These are phyloP conservation scores for Papilio glaucus DNA, from an alignment of 1,140 invertebrate genomes.

Conservation along the genomic window DNA sequence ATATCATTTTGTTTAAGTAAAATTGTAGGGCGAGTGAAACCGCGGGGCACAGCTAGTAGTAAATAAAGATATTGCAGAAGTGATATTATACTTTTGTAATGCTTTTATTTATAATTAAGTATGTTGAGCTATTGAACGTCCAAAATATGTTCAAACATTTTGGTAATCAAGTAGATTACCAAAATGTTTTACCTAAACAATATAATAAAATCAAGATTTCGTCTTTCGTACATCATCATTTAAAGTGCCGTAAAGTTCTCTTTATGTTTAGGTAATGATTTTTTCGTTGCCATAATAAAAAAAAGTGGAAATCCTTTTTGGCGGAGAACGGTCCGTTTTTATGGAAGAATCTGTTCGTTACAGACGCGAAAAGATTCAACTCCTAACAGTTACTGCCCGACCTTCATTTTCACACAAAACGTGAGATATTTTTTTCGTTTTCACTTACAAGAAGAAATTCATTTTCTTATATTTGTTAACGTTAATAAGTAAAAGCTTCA, in stretches of 20 bases:
- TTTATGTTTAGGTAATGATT: constrained; percentile 23
- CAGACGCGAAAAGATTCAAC: constrained; percentile 19
- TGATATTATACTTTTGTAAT: no score
- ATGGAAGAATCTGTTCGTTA: constrained; percentile 27
- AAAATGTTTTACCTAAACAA: constrained; percentile 2
- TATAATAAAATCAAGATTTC: neutral
- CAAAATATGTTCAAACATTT: neutral
- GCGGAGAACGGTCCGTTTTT: constrained; percentile 27
- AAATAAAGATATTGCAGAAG: no score
- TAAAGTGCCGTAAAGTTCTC: constrained; percentile 15
- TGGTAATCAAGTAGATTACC: neutral
- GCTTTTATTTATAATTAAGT: no score
- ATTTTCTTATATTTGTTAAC: neutral
- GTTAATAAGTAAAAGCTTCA: neutral
- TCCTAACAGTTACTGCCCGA: constrained; percentile 20
- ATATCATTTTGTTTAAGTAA: no score
- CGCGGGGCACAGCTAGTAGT: no score
- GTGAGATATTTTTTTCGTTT: constrained; percentile 9
- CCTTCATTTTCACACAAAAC: constrained; percentile 31
- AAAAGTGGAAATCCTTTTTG: constrained; percentile 29
- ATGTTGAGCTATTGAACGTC: neutral
- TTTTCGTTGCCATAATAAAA: constrained; percentile 16
- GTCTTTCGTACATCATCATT: neutral
- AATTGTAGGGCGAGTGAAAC: no score
- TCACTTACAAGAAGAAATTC: constrained; percentile 2